Evolutionary conservation across 2,113 vertebrate species (phyloP).

Genomic region (Andinoacara biseriatus): DNA sequence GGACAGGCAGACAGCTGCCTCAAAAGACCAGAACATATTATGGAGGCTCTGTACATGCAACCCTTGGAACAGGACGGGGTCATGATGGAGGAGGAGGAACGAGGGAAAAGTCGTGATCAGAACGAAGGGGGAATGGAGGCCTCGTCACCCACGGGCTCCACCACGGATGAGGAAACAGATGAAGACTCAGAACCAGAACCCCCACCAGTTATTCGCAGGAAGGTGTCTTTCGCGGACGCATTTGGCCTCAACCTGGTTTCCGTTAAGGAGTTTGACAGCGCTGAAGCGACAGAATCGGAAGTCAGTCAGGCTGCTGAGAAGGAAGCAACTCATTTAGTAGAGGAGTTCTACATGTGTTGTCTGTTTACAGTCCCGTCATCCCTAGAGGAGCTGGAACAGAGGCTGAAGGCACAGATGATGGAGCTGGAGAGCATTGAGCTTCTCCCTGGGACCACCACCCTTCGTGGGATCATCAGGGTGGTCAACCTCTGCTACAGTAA

Average conservation of each 20-base stretch:
- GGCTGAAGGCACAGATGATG: slow-evolving; percentile 85
- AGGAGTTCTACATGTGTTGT: slow-evolving; percentile 86
- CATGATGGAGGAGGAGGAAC: slow-evolving; percentile 63
- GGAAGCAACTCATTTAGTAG: slow-evolving; percentile 62
- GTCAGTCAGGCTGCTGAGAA: slow-evolving; percentile 48
- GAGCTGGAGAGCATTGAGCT: slow-evolving; percentile 86
- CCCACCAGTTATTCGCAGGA: slow-evolving; percentile 78
- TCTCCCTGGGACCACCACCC: slow-evolving; percentile 81
- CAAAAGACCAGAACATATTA: slow-evolving; percentile 72
- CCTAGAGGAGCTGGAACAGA: slow-evolving; percentile 83
- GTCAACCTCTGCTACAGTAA: slow-evolving; percentile 93
- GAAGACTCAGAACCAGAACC: slow-evolving; percentile 77
- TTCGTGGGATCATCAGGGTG: slow-evolving; percentile 89
- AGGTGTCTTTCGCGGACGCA: slow-evolving; percentile 96
- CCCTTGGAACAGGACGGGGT: slow-evolving; percentile 64
- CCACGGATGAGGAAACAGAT: slow-evolving; percentile 85
- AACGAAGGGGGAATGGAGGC: slow-evolving; percentile 77
- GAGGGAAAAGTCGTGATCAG: slow-evolving; percentile 64
- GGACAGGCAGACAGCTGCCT: slow-evolving; percentile 54
- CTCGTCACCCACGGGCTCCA: slow-evolving; percentile 77
- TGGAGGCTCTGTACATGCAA: slow-evolving; percentile 79
- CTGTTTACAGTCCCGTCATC: slow-evolving; percentile 85
- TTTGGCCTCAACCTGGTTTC: slow-evolving; percentile 95
- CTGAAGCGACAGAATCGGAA: slow-evolving; percentile 69
- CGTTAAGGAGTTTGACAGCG: slow-evolving; percentile 91